These are phyloP conservation scores for Siderastrea siderea DNA, from an alignment of 92 coral and sea anemone species.

Conservation along the genomic window DNA sequence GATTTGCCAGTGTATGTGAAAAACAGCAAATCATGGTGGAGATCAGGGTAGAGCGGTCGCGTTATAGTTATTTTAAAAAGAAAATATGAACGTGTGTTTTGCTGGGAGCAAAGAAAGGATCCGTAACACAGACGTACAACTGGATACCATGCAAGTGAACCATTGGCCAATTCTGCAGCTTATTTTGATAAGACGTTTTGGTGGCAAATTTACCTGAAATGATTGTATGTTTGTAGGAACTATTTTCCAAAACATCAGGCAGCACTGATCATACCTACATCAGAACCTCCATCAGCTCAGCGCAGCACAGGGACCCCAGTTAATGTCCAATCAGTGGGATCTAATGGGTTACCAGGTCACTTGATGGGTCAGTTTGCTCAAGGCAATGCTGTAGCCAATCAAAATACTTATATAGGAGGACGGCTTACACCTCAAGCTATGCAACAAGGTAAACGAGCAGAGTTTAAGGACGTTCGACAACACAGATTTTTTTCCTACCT, in stretches of 20 bases:
- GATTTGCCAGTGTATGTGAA: no score
- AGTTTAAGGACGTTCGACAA: background rate
- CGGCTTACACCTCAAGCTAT: constrained; percentile 84
- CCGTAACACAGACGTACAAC: no score
- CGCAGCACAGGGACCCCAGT: constrained; percentile 60
- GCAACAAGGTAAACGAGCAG: constrained; percentile 84
- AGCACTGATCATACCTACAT: constrained; percentile 59
- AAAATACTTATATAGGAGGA: constrained; percentile 72
- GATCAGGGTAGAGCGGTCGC: no score
- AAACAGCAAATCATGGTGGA: no score
- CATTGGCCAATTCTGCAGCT: no score
- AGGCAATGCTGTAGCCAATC: constrained; percentile 35
- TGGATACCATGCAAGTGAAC: no score
- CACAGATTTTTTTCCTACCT: background rate
- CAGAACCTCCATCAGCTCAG: constrained; percentile 77
- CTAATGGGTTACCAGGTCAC: constrained; percentile 54
- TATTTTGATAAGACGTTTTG: no score
- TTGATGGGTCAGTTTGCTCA: constrained; percentile 64
- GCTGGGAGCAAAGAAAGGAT: no score
- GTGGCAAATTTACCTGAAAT: background rate
- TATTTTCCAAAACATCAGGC: constrained; percentile 98
- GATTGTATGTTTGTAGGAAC: constrained; percentile 67
- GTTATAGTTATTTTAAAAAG: no score
- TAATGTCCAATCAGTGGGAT: constrained; percentile 57
- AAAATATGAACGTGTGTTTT: no score